phyloP scores from a whole-genome alignment of 2,797 vertebrate species.

The Chlorospingus flavigularis region DNA sequence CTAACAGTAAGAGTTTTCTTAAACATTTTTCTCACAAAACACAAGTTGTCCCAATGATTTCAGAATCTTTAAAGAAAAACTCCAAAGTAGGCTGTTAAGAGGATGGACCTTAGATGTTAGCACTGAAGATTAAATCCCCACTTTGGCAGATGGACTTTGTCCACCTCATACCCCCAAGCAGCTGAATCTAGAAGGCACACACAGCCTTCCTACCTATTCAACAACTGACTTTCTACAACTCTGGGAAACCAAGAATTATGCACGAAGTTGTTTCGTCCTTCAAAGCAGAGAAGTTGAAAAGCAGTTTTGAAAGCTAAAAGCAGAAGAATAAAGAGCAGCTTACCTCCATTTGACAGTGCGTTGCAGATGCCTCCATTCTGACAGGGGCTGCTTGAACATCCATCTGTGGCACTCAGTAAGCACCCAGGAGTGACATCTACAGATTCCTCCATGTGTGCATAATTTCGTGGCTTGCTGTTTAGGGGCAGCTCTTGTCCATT shows the following conservation, averaged over 20 bases:
- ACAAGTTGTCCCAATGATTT: background rate
- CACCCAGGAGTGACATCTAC: conserved; percentile 89
- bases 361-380: conserved; percentile 90
- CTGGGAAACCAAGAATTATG: background rate
- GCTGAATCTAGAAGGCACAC: background rate
- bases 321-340: background rate
- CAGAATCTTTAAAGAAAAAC: background rate
- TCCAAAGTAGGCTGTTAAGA: background rate
- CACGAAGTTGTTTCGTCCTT: background rate
- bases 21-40: background rate
- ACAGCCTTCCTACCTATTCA: background rate
- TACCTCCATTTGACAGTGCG: conserved; percentile 87
- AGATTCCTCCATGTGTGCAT: conserved; percentile 88
- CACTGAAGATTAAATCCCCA: background rate
- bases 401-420: conserved; percentile 79
- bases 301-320: background rate
- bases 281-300: background rate
- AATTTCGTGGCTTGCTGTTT: conserved; percentile 80
- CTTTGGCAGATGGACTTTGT: background rate
- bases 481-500: conserved; percentile 94
- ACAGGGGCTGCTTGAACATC: conserved; percentile 91
- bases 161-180: background rate
- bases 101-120: background rate
- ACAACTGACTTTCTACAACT: background rate
- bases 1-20: background rate